Percentiles rank a stretch among this genome's conserved stretches.
Evolutionary conservation across 2,113 vertebrate species (phyloP).

Genomic region (Podocnemis expansa): DNA sequence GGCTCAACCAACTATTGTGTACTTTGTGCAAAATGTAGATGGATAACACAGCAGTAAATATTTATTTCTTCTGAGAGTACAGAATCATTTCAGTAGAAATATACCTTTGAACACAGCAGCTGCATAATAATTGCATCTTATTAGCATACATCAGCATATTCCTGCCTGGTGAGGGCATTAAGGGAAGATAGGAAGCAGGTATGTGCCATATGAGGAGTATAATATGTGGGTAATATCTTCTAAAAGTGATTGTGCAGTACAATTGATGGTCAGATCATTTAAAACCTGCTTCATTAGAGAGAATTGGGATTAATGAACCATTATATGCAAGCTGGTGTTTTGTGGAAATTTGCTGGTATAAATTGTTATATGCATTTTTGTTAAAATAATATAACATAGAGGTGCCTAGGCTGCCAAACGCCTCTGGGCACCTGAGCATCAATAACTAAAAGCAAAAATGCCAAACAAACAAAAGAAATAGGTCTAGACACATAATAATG

Average conservation of each 20-base stretch:
- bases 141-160: background rate
- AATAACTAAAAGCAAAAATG: background rate
- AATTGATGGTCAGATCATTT: background rate
- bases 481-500: accelerated
- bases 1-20: background rate
- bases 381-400: background rate
- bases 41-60: background rate
- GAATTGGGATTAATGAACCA: background rate
- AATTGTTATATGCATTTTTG: background rate
- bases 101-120: background rate
- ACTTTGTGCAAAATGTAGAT: background rate
- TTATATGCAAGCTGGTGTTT: background rate
- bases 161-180: background rate
- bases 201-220: accelerated
- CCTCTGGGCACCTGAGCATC: background rate
- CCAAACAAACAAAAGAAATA: background rate
- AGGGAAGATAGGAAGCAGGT: accelerated
- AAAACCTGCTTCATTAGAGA: accelerated
- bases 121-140: background rate
- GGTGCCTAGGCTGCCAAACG: background rate
- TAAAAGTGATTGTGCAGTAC: background rate
- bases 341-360: background rate
- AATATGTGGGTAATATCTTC: background rate
- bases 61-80: background rate
- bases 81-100: background rate